Evolutionary conservation across 2,113 vertebrate species (phyloP), one percentile per base, ranked within the genome.

Genomic region (Rhodinocichla rosea): DNA sequence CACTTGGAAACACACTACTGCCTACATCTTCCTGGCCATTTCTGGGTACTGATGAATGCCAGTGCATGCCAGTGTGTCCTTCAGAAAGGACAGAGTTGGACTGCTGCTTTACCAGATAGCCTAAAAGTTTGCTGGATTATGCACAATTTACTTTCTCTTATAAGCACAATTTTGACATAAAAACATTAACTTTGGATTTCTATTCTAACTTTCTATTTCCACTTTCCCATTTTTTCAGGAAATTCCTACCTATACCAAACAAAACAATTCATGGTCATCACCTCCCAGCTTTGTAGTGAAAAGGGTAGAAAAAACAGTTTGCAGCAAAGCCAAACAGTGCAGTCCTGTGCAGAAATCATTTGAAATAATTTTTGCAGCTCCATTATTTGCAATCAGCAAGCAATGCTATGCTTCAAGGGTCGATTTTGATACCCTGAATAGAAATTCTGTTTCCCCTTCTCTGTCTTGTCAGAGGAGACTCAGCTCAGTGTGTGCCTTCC

Each of bases 301-400:
- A 86, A 0, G 2, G 14, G 21, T 24, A 28, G 0, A 2, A 71
- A 83, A 86, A 62, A 44, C 0, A 55, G 50, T n/a, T 30, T 73
- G 44, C 78, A 60, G 57, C 55, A 74, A 44, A 90, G 26, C 26
- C 79, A 76, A 79, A 49, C 11, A 50, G 13, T 10, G 45, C 6
- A 27, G 30, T 93, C 50, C 76, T 39, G 22, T 14, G 30, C 42
- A 94, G 83, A 68, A 92, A 92, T 69, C 6, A 49, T 45, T 89
- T 64, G 83, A 68, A 92, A 92, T 69, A 5, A 49, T 45, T 89
- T 64, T 2, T 92, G 73, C 73, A 83, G 59, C 55, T 89, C 76
- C 60, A 42, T 78, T 93, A 92, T 86, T 90, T 86, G 92, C 92
- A 63, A 90, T 68, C 86, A 87, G 7, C 73, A 20, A 57, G 52